Evolutionary conservation across 2,888 invertebrate genomes (phyloP), one percentile per base, ranked within the genome.

Genomic region (Drosophila prolongata): DNA sequence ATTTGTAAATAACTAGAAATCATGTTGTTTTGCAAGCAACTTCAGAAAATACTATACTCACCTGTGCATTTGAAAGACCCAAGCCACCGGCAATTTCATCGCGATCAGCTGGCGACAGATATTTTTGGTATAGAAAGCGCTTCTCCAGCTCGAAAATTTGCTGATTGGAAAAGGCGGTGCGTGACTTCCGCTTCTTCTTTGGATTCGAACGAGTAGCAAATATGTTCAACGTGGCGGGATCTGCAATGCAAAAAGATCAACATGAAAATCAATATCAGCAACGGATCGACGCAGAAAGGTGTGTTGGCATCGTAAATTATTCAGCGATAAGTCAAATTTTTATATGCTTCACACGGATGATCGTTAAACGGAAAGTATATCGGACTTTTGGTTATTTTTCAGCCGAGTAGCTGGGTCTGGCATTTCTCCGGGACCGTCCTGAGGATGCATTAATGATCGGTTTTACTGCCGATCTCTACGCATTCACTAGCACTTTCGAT

Each of bases 131-230:
- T n/a, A 98, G 95, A 93, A 99, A 99, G 86, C 99, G 94, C 91
- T 98, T 98, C 92, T 99, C 99, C 91, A 99, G 93, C 93, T 99
- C 98, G 93, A 98, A 98, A 82, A 99, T 99, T 93, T 99, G 99
- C 93, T 98, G 98, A 93, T 99, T 99, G 69, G 98, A 98, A 93
- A 99, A 99, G 40, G 99, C 99, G 6, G 99, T 99, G 87, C 99
- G 94, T 11, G 98, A 98, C 94, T 99, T 97, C 90, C 98, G 95
- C 91, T 99, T 99, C 94, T 99, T 99, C 93, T 98, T 97, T 89
- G 98, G 97, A 92, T 97, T 97, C 74, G 97, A 96, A 79, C 97
- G 94, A 87, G 96, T 95, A 93, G 97, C 97, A 95, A 98, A 98
- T 81, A 97, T 95, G 93, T 96, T 97, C 80, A 97, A 94, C 93